Percentiles rank a stretch among this genome's conserved stretches.
These are phyloP conservation scores for Drosophila putrida DNA, from an alignment of 2,888 invertebrate genomes.

Conservation along the genomic window DNA sequence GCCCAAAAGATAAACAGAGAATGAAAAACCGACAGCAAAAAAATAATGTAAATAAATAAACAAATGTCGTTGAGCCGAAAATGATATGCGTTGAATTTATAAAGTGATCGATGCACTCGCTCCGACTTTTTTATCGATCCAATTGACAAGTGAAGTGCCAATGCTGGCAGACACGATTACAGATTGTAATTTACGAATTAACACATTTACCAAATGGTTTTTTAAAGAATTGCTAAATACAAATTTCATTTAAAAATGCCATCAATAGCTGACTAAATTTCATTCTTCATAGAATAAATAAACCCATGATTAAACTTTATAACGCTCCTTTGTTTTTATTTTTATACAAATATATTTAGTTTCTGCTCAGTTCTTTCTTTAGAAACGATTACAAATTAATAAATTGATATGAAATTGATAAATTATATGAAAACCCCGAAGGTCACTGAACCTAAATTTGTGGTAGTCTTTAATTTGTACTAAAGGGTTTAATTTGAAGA, in stretches of 20 bases:
- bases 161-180: constrained; percentile 38
- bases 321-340: not conserved
- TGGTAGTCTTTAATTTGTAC: not conserved
- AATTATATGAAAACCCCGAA: too few species aligned
- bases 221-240: not conserved
- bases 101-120: constrained; percentile 51
- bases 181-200: not conserved
- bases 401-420: too few species aligned
- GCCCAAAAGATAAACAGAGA: constrained; percentile 42
- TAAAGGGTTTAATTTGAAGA: not conserved
- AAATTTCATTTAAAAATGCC: too few species aligned
- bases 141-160: constrained; percentile 63
- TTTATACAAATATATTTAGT: not conserved
- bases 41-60: constrained; percentile 2
- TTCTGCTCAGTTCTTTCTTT: not conserved
- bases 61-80: constrained; percentile 49
- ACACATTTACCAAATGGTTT: not conserved
- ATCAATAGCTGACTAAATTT: not conserved
- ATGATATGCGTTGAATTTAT: constrained; percentile 28
- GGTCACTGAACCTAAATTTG: not conserved
- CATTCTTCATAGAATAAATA: not conserved
- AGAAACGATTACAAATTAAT: too few species aligned
- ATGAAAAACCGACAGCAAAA: constrained; percentile 1
- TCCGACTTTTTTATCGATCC: constrained; percentile 60
- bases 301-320: not conserved